These are phyloP conservation scores for Daktulosphaira vitifoliae DNA, from an alignment of 1,140 invertebrate species.

Conservation along the genomic window DNA sequence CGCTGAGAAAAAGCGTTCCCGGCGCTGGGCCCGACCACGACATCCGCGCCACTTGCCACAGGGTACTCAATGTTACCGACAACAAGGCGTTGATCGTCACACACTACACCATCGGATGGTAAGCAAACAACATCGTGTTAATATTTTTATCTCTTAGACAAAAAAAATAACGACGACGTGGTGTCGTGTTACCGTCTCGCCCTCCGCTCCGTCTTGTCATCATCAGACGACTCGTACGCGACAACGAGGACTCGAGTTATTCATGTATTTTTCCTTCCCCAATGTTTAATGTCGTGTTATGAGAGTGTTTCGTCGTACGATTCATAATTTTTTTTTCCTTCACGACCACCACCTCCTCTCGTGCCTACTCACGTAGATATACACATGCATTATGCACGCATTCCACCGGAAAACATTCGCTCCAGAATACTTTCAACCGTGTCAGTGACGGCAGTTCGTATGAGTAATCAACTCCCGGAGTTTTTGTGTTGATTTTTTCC, in stretches of 20 bases:
- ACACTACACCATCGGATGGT: conserved; percentile 60
- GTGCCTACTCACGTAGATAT: not conserved
- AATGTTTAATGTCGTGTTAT: not conserved
- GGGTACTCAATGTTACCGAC: conserved; percentile 33
- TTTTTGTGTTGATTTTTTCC: conserved; percentile 4
- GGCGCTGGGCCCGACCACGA: conserved; percentile 27
- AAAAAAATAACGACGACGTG: not conserved
- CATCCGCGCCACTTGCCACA: conserved; percentile 37
- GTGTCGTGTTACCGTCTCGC: too few relatives aligned
- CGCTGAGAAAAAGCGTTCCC: conserved; percentile 43
- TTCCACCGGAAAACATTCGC: conserved; percentile 5
- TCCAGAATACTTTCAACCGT: not conserved
- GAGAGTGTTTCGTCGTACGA: not conserved
- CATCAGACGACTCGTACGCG: too few relatives aligned
- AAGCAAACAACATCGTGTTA: conserved; percentile 38
- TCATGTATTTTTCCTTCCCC: too few relatives aligned
- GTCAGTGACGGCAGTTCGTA: conserved; percentile 1
- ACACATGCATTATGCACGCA: not conserved
- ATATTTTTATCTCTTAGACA: not conserved
- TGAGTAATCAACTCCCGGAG: conserved; percentile 5
- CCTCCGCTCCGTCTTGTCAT: too few relatives aligned
- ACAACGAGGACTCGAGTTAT: too few relatives aligned
- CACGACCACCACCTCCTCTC: not conserved
- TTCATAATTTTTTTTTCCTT: not conserved
- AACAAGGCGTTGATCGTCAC: conserved; percentile 55